Evolutionary conservation across 1,140 invertebrate genomes (phyloP).

Genomic region (Drosophila paulistorum): DNA sequence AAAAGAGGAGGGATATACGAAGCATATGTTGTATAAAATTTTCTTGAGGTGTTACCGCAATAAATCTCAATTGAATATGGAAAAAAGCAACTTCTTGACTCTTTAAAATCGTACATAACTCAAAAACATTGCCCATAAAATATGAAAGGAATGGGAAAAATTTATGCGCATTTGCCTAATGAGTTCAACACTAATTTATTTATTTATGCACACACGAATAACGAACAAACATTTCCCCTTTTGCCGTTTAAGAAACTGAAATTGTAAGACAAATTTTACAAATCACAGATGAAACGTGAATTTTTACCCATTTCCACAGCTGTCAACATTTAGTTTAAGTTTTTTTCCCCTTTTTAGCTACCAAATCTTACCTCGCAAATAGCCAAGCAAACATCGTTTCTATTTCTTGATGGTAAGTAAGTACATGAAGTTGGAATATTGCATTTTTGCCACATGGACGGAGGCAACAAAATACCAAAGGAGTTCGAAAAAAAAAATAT

Average conservation of each 20-base stretch:
- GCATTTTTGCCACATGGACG: not conserved
- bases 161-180: conserved; percentile 26
- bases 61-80: conserved; percentile 36
- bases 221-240: not conserved
- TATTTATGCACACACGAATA: not conserved
- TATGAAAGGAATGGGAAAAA: not conserved
- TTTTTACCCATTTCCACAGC: conserved; percentile 11
- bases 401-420: conserved; percentile 24
- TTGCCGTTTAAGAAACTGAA: not conserved
- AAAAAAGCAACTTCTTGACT: conserved; percentile 25
- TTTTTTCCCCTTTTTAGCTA: conserved; percentile 1
- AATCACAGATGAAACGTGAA: not conserved
- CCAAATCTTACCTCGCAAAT: not conserved
- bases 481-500: no score
- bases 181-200: conserved; percentile 24
- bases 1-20: not conserved
- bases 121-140: conserved; percentile 7
- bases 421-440: conserved; percentile 6
- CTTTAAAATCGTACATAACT: conserved; percentile 27
- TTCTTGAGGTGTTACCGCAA: conserved; percentile 20
- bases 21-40: conserved; percentile 22
- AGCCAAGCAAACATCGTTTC: conserved; percentile 14
- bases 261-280: conserved; percentile 2
- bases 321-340: conserved; percentile 12
- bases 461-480: not conserved